These are phyloP conservation scores for Epizoanthus illoricatus DNA, from an alignment of 92 coral and sea anemone genomes.

Conservation along the genomic window DNA sequence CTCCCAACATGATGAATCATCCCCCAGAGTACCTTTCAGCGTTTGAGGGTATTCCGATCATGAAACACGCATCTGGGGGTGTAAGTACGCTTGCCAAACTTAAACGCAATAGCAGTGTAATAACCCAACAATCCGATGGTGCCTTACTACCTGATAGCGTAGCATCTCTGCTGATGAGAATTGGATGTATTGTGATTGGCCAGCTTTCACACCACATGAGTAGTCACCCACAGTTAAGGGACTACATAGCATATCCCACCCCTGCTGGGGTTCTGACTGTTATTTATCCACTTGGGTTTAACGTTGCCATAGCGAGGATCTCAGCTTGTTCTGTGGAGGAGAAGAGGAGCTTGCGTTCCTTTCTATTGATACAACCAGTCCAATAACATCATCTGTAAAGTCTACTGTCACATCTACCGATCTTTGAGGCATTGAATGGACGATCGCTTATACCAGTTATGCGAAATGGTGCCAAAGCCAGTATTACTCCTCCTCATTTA, in stretches of 20 bases:
- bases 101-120: conserved; percentile 38
- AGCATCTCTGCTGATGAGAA: conserved; percentile 47
- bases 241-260: conserved; percentile 60
- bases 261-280: conserved; percentile 62
- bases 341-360: conserved; percentile 50
- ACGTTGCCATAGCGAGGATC: conserved; percentile 12
- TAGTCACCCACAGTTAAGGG: conserved; percentile 49
- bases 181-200: conserved; percentile 60
- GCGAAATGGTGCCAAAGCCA: conserved; percentile 34
- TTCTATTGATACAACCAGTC: conserved; percentile 27
- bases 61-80: conserved; percentile 42
- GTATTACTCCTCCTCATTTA: conserved; percentile 34
- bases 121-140: conserved; percentile 37
- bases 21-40: conserved; percentile 60
- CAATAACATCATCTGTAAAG: conserved; percentile 15
- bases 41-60: conserved; percentile 65
- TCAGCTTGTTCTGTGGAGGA: conserved; percentile 36
- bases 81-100: conserved; percentile 45
- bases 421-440: conserved; percentile 67
- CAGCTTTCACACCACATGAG: conserved; percentile 51
- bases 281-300: conserved; percentile 40
- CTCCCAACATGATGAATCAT: conserved; percentile 56
- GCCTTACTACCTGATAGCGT: conserved; percentile 44
- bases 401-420: conserved; percentile 59
- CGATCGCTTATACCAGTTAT: conserved; percentile 45